Evolutionary conservation across 35 echinoderm and acorn worm genomes (phyloP).

Genomic region (Apostichopus californicus): DNA sequence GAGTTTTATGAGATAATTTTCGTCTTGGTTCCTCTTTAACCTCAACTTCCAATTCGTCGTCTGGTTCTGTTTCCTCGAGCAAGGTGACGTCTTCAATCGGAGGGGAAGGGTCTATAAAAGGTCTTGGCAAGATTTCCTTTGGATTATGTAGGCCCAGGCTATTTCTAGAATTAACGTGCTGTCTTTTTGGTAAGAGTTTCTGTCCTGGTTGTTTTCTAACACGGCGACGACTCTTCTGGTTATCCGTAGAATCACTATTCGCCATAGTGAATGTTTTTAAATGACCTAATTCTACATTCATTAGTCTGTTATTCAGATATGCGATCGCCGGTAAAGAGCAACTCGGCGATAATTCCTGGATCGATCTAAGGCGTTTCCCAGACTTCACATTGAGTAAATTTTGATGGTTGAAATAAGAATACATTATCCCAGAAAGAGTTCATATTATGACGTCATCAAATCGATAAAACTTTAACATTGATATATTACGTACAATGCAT

Average conservation of each 20-base stretch:
- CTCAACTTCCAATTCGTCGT: not conserved
- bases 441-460: too few relatives aligned
- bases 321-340: conserved; percentile 9
- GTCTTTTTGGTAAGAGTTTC: not conserved
- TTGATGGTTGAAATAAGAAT: not conserved
- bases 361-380: not conserved
- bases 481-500: too few relatives aligned
- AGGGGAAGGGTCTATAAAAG: not conserved
- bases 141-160: not conserved
- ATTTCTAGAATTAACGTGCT: not conserved
- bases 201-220: not conserved
- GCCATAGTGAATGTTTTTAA: not conserved
- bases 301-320: not conserved
- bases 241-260: not conserved
- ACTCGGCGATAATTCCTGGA: not conserved
- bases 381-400: not conserved
- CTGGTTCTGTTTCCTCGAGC: not conserved
- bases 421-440: not conserved
- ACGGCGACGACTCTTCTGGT: not conserved
- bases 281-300: too few relatives aligned
- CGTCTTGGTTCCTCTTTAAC: not conserved
- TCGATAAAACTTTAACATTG: too few relatives aligned
- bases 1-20: not conserved
- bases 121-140: not conserved
- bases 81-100: not conserved